phyloP scores from a whole-genome alignment of 1,140 invertebrate species.

The Dinoponera quadriceps region DNA sequence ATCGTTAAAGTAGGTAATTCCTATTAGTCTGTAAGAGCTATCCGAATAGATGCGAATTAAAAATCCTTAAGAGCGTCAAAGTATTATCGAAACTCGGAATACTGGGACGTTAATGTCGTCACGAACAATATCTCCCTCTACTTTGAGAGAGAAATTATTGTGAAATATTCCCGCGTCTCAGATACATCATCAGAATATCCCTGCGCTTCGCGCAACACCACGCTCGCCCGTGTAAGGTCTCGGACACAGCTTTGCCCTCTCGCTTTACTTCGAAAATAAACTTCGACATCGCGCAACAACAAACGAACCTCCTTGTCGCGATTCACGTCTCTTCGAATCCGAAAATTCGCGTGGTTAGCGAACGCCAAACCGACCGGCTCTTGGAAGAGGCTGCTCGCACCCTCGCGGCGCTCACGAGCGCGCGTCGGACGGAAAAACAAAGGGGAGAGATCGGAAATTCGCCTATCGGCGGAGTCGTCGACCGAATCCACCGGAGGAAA shows the following conservation, averaged over 20 bases:
- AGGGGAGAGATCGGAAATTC: constrained; percentile 56
- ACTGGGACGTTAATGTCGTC: constrained; percentile 23
- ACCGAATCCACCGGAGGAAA: constrained; percentile 45
- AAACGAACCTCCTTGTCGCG: not conserved
- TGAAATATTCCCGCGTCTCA: constrained; percentile 31
- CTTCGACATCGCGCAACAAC: not conserved
- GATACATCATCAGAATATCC: constrained; percentile 9
- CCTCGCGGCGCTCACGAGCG: not conserved
- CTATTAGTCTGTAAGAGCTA: too few species aligned
- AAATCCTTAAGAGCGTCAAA: too few species aligned
- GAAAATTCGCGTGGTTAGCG: not conserved
- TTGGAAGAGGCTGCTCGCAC: not conserved
- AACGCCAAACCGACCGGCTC: too few species aligned
- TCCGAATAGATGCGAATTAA: too few species aligned
- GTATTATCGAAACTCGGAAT: too few species aligned
- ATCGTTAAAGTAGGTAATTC: too few species aligned
- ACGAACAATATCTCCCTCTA: constrained; percentile 43
- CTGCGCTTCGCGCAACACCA: not conserved
- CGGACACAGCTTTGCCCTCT: not conserved
- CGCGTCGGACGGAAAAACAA: not conserved
- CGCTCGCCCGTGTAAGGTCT: not conserved
- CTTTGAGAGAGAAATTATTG: constrained; percentile 40
- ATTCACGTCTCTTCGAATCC: not conserved
- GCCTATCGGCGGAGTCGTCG: constrained; percentile 19
- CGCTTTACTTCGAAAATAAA: constrained; percentile 31